Evolutionary conservation across 1,140 invertebrate species (phyloP).

Genomic region (Holotrichia oblita): DNA sequence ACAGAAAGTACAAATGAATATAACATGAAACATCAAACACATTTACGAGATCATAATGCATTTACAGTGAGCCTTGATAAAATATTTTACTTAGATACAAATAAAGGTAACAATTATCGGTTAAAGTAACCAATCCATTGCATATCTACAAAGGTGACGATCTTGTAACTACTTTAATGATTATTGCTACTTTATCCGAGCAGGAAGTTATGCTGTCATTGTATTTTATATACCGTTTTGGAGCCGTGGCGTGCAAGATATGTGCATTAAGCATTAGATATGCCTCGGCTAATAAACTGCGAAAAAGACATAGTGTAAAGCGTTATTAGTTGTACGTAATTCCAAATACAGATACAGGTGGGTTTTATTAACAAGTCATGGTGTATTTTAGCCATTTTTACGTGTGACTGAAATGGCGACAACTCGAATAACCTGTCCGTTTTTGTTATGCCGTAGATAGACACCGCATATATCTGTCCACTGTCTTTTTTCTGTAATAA

Average conservation of each 20-base stretch:
- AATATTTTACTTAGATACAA: no score
- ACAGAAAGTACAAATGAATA: no score
- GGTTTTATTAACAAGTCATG: slow-evolving; percentile 32
- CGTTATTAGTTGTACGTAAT: slow-evolving; percentile 28
- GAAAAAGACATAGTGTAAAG: slow-evolving; percentile 29
- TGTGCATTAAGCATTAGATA: slow-evolving; percentile 29
- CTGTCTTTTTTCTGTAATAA: slow-evolving; percentile 3
- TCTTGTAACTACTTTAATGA: not conserved
- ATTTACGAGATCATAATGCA: no score
- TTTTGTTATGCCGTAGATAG: slow-evolving; percentile 27
- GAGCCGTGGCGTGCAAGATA: not conserved
- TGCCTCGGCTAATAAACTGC: slow-evolving; percentile 21
- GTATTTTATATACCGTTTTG: slow-evolving; percentile 14
- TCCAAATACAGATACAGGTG: slow-evolving; percentile 30
- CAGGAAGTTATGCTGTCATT: slow-evolving; percentile 18
- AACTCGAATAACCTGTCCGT: slow-evolving; percentile 20
- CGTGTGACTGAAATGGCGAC: not conserved
- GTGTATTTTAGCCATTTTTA: slow-evolving; percentile 33
- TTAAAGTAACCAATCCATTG: no score
- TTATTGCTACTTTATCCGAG: not conserved
- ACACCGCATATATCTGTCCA: not conserved
- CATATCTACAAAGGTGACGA: no score
- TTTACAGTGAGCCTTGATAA: no score
- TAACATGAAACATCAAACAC: no score
- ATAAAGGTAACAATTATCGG: no score